Evolutionary conservation across 2,888 invertebrate genomes (phyloP).

Genomic region (Tipula helvola): DNA sequence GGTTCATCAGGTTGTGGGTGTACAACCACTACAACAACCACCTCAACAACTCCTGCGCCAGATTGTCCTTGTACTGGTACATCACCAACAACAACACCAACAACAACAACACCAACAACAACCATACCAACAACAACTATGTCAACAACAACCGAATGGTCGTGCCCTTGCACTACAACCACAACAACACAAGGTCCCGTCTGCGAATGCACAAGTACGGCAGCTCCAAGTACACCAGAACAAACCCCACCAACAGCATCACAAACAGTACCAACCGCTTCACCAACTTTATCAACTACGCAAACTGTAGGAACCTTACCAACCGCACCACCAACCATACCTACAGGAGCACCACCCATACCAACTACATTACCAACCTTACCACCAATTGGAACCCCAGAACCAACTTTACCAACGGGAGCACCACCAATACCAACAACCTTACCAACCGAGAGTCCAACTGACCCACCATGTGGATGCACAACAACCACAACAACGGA

Average conservation of each 20-base stretch:
- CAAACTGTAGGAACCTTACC: background rate
- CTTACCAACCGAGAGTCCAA: constrained; percentile 9
- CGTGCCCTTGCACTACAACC: too few relatives aligned
- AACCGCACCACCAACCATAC: background rate
- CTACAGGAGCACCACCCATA: background rate
- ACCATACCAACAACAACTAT: background rate
- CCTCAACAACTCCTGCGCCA: background rate
- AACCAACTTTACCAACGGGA: constrained; percentile 8
- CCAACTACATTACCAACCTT: constrained; percentile 15
- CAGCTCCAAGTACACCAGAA: too few relatives aligned
- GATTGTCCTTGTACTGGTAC: background rate
- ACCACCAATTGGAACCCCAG: background rate
- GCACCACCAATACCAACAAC: background rate
- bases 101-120: background rate
- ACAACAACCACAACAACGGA: background rate
- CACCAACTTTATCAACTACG: background rate
- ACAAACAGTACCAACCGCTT: too few relatives aligned
- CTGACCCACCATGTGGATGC: background rate
- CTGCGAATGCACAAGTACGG: too few relatives aligned
- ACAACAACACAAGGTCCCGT: too few relatives aligned
- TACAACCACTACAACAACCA: background rate
- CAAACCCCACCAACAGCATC: too few relatives aligned
- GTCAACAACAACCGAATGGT: too few relatives aligned
- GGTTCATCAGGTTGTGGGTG: too few relatives aligned
- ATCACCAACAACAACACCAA: too few relatives aligned